These are phyloP conservation scores for Meteorus colon DNA, from an alignment of 2,888 invertebrate genomes.

Conservation along the genomic window DNA sequence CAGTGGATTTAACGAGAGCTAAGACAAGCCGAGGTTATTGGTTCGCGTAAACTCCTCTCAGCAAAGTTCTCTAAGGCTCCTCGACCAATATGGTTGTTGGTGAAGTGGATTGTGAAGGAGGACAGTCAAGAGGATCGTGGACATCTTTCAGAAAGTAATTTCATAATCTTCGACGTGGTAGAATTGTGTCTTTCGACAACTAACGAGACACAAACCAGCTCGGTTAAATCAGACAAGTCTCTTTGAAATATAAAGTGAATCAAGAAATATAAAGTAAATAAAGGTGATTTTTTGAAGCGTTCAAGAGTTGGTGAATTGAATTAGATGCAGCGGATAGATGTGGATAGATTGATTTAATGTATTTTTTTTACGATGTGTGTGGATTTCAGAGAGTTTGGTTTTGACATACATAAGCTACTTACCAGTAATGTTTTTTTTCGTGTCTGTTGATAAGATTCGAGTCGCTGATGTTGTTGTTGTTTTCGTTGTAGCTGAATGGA, in stretches of 20 bases:
- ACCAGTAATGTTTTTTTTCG: constrained; percentile 65
- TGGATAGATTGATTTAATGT: constrained; percentile 21
- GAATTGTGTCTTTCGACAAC: constrained; percentile 35
- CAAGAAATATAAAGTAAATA: constrained; percentile 5
- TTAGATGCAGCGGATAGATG: constrained; percentile 17
- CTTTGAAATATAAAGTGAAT: constrained; percentile 28
- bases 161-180: constrained; percentile 50
- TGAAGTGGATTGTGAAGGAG: constrained; percentile 37
- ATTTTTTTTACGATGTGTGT: constrained; percentile 2
- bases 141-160: constrained; percentile 45
- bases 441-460: constrained; percentile 60
- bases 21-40: constrained; percentile 43
- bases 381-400: constrained; percentile 21
- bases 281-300: constrained; percentile 32
- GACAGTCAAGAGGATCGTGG: constrained; percentile 37
- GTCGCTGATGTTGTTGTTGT: constrained; percentile 64
- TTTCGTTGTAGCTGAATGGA: constrained; percentile 64
- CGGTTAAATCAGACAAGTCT: constrained; percentile 44
- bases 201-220: constrained; percentile 43
- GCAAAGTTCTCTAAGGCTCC: constrained; percentile 38
- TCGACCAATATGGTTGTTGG: constrained; percentile 42
- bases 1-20: not conserved
- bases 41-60: constrained; percentile 44
- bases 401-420: constrained; percentile 49
- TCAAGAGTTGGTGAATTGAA: constrained; percentile 3